phyloP scores from a whole-genome alignment of 2,888 invertebrate genomes.

The Idaea aversata region DNA sequence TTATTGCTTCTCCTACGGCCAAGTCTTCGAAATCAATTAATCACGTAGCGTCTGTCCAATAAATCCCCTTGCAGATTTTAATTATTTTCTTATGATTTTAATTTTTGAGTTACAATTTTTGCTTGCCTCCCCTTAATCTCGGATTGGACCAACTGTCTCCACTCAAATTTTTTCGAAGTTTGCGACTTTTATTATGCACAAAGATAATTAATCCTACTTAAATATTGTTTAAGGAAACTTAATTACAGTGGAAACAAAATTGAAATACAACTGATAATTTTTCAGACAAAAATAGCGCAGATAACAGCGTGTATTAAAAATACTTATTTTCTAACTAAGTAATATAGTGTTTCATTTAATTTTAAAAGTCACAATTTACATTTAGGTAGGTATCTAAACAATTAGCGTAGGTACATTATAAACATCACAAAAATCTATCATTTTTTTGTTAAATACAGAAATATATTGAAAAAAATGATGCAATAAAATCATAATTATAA shows the following conservation, averaged over 20 bases:
- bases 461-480: slow-evolving; percentile 13
- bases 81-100: slow-evolving; percentile 82
- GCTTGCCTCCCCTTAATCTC: slow-evolving; percentile 39
- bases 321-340: not conserved
- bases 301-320: not conserved
- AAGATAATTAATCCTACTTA: slow-evolving; percentile 81
- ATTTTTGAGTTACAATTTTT: slow-evolving; percentile 54
- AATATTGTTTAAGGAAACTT: slow-evolving; percentile 77
- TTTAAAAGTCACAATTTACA: not conserved
- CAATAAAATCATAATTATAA: slow-evolving; percentile 31
- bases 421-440: not conserved
- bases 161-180: slow-evolving; percentile 61
- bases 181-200: slow-evolving; percentile 73
- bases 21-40: slow-evolving; percentile 73
- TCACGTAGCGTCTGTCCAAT: slow-evolving; percentile 76
- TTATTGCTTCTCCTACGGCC: slow-evolving; percentile 71
- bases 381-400: too few species aligned
- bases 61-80: slow-evolving; percentile 77
- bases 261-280: slow-evolving; percentile 7
- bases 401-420: not conserved
- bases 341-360: not conserved
- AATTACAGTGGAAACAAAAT: slow-evolving; percentile 50
- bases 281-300: not conserved
- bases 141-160: slow-evolving; percentile 60
- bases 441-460: not conserved